Conservation (phyloP, 1,140 invertebrate species). For the Drosophila paulistorum region DNA sequence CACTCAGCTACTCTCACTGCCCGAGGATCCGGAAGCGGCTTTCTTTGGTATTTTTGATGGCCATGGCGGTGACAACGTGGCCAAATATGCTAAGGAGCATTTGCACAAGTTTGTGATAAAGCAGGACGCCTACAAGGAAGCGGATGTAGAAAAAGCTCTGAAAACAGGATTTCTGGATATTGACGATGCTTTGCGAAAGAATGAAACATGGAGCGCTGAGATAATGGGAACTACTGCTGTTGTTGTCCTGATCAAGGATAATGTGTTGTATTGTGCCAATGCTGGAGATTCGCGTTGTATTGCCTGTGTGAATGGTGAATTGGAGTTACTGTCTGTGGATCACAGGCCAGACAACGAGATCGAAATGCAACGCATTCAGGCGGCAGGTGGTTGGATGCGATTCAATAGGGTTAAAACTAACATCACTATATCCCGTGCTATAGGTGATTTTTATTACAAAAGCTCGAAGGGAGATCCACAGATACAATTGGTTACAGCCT, state of each 20-base stretch:
- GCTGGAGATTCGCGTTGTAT: conserved; percentile 98
- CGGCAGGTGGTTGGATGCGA: conserved; percentile 98
- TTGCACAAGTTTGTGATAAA: conserved; percentile 91
- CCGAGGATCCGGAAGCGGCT: conserved; percentile 94
- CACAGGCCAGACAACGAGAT: conserved; percentile 96
- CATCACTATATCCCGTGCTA: conserved; percentile 91
- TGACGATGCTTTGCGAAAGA: conserved; percentile 95
- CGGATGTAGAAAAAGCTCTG: conserved; percentile 87
- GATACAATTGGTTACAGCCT: conserved; percentile 98
- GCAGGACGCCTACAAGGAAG: conserved; percentile 84
- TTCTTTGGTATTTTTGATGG: conserved; percentile 97
- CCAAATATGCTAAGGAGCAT: conserved; percentile 96
- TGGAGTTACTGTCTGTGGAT: conserved; percentile 90
- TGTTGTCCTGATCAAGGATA: conserved; percentile 92
- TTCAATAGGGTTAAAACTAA: conserved; percentile 98
- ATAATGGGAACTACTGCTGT: conserved; percentile 98
- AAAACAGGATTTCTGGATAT: conserved; percentile 95
- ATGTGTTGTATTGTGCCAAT: conserved; percentile 94
- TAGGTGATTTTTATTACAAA: conserved; percentile 89
- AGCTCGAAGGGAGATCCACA: conserved; percentile 90
- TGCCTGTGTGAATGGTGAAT: conserved; percentile 88
- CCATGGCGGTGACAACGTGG: conserved; percentile 90
- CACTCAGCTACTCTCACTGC: conserved; percentile 95
- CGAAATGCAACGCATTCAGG: conserved; percentile 94
- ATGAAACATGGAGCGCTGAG: conserved; percentile 93